Evolutionary conservation across 2,888 invertebrate species (phyloP), one percentile per base, ranked within the genome.

Genomic region (Stenodera caucasica): DNA sequence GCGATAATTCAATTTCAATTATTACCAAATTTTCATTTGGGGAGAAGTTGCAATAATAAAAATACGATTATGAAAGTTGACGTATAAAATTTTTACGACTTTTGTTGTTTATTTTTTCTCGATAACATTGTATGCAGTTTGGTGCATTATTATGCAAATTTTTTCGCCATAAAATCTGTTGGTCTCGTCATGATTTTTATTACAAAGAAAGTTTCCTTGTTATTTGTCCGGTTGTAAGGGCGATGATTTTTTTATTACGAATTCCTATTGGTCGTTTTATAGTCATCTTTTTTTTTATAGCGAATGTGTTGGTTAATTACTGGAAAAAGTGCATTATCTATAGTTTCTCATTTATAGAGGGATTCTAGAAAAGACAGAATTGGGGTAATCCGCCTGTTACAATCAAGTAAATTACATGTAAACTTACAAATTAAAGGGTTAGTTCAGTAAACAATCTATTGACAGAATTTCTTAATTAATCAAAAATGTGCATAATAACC

Each of bases 61-160:
- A 45, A 45, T 45, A 1, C 21, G 21, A 45, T 12, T 21, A 21
- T 1, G 21, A 9, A 21, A 45, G 11, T 21, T 45, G 9, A 21
- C 18, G 5, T 35, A 14, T 11, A 45, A 37, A 21, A 21, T 45
- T 40, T 40, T 45, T 45, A 45, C 12, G 45, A 45, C 11, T 45
- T 21, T n/a, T n/a, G n/a, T n/a, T n/a, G 21, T 21, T 45, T 45
- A 21, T 15, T 11, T 7, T 40, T 40, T 40, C 15, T n/a, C 14
- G 18, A 18, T 40, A 2, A 40, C 33, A 35, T 45, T 45, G 12
- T 21, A 35, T 45, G 45, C 21, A 45, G 21, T 45, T 45, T 9
- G 45, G 11, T 45, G 45, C 45, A 45, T 11, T 45, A 18, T 21
- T 45, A 45, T 45, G 45, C 15, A 45, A 45, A 45, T 45, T 5